Percentiles rank a stretch among this genome's conserved stretches.
Conservation (phyloP, 2,797 vertebrate species). For the Sylvilagus floridanus region DNA sequence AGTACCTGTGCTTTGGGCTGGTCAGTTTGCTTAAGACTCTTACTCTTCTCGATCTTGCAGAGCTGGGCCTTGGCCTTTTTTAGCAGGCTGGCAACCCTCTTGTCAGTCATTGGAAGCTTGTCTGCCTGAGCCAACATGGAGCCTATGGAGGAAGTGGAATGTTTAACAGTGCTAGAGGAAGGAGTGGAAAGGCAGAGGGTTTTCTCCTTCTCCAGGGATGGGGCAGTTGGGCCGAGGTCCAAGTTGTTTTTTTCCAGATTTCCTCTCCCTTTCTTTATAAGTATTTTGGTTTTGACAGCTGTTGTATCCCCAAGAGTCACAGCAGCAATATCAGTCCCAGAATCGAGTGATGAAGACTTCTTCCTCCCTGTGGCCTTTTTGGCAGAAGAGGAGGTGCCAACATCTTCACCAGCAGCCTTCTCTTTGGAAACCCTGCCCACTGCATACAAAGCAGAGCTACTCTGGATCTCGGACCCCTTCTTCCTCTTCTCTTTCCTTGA, state of each 20-base stretch:
- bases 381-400: slow-evolving; percentile 87
- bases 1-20: slow-evolving; percentile 97
- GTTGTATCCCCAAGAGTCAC: slow-evolving; percentile 87
- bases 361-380: slow-evolving; percentile 94
- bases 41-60: slow-evolving; percentile 98
- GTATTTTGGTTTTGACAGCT: slow-evolving; percentile 90
- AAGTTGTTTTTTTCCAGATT: slow-evolving; percentile 89
- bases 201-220: slow-evolving; percentile 88
- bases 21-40: slow-evolving; percentile 94
- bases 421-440: slow-evolving; percentile 90
- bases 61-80: slow-evolving; percentile 98
- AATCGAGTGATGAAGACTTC: slow-evolving; percentile 90
- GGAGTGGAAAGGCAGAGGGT: slow-evolving; percentile 85
- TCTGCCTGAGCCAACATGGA: slow-evolving; percentile 95
- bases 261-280: slow-evolving; percentile 93
- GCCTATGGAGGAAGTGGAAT: slow-evolving; percentile 93
- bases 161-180: slow-evolving; percentile 89
- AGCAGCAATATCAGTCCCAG: slow-evolving; percentile 87
- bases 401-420: slow-evolving; percentile 89
- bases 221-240: slow-evolving; percentile 85
- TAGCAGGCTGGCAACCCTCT: slow-evolving; percentile 95
- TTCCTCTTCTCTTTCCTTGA: slow-evolving; percentile 94
- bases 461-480: slow-evolving; percentile 92
- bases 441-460: slow-evolving; percentile 90
- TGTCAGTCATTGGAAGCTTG: slow-evolving; percentile 96